Evolutionary conservation across 2,113 vertebrate species (phyloP), one percentile per base, ranked within the genome.

Genomic region (Dendrocopos noguchii): DNA sequence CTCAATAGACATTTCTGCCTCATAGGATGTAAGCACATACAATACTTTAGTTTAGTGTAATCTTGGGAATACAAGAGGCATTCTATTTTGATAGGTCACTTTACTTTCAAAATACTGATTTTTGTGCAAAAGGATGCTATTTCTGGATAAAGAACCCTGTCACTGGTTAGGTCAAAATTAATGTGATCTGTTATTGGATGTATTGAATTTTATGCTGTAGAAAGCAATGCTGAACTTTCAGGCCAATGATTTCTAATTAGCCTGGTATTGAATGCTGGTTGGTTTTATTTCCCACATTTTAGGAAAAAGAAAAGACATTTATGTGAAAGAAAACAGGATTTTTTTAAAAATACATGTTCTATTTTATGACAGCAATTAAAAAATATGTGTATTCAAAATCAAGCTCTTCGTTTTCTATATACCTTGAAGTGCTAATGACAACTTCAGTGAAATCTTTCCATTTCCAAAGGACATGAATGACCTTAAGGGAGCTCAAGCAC

Each of bases 151-250:
- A 82, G 52, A 91, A 10, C 46, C n/a, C 44, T 91, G 57, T 29
- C 59, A 42, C 47, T 63, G 53, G 16, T 86, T 75, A 77, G 79
- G 73, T 80, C 73, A 78, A 46, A 61, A 67, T 67, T 92, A 68
- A 78, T 77, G 44, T 59, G 25, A 61, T 68, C 60, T 91, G 15
- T 63, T 95, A 55, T 10, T 72, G 84, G 33, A 65, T 39, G 27
- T 94, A 92, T 77, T 92, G 68, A 61, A 78, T 93, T 94, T 91
- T 77, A 63, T 36, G 18, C 46, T 88, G 39, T 39, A 71, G 70
- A 91, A 88, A 92, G 60, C 52, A 82, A 22, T 31, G 64, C 64
- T 91, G 81, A 94, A 90, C 33, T 87, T 93, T n/a, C 5, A 1
- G 53, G 68, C 53, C 53, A 65, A 4, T 67, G 75, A 84, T 90